Evolutionary conservation across 2,113 vertebrate genomes (phyloP), one percentile per base, ranked within the genome.

Genomic region (Isichthys henryi): DNA sequence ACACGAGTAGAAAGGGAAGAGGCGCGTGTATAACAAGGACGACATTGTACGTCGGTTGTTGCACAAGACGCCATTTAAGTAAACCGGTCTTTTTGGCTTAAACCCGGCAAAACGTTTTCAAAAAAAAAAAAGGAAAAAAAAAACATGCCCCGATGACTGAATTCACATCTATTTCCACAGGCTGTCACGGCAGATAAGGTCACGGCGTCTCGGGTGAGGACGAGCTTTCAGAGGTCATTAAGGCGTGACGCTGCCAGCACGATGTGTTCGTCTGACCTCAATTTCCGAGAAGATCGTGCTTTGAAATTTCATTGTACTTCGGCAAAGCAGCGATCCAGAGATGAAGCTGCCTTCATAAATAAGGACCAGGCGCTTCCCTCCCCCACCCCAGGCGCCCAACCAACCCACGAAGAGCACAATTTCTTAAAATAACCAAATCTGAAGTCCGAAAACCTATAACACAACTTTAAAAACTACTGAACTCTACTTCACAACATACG

Each of bases 211-310:
- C 3, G 19, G 21, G 46, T 2, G 56, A 77, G 45, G 45, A 70
- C 8, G 27, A 56, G n/a, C 49, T 10, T 13, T 88, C 74, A 82
- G 35, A 39, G 74, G 31, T 27, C 48, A 80, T 53, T 56, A 77
- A 27, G 66, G 88, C 23, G 19, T 15, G 88, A 53, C 1, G 9
- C 45, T 43, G n/a, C 31, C 88, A 45, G 74, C 50, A 53, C 50
- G 3, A 82, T 1, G n/a, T 52, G 48, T n/a, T 15, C 9, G 19
- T 9, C 58, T 77, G 89, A 90, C 89, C 89, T 53, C 84, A 86
- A 85, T 86, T 86, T 89, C 89, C 83, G 9, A 62, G 23, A 45
- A 90, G 89, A 77, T 52, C 17, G 56, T 52, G 31, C 46, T 87
- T 43, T n/a, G 84, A 87, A 70, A 87, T 56, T 48, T 39, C 89